A percentile compares a stretch with the other conserved stretches of the same genome.
These are phyloP conservation scores for Pseudochirops cupreus DNA, from an alignment of 2,797 vertebrate genomes.

Conservation along the genomic window DNA sequence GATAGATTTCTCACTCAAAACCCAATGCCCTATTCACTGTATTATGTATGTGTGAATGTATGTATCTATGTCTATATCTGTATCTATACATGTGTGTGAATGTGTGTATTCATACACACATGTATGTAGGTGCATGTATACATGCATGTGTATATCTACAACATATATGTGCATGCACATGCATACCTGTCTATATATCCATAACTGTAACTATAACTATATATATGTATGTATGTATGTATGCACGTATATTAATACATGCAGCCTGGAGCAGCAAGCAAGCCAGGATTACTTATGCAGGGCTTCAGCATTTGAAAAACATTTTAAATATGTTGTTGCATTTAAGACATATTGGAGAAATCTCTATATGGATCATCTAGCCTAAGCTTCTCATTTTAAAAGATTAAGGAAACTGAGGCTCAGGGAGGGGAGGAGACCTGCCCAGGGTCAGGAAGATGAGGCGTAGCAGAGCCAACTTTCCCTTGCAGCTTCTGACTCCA, in stretches of 20 bases:
- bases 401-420: background rate
- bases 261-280: background rate
- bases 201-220: no score
- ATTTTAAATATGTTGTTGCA: background rate
- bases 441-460: background rate
- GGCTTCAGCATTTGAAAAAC: background rate
- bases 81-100: no score
- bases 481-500: background rate
- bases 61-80: no score
- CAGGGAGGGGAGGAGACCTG: background rate
- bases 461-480: background rate
- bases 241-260: no score
- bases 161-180: no score
- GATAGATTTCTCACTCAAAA: accelerated
- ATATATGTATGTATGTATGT: no score
- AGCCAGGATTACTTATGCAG: background rate
- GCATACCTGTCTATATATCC: no score
- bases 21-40: background rate
- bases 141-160: no score
- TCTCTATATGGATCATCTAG: background rate
- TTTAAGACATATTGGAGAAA: background rate
- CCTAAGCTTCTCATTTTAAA: background rate
- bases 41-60: no score
- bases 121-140: no score
- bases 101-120: no score